Evolutionary conservation across 2,797 vertebrate genomes (phyloP).

Genomic region (Toxotes lorentzi): DNA sequence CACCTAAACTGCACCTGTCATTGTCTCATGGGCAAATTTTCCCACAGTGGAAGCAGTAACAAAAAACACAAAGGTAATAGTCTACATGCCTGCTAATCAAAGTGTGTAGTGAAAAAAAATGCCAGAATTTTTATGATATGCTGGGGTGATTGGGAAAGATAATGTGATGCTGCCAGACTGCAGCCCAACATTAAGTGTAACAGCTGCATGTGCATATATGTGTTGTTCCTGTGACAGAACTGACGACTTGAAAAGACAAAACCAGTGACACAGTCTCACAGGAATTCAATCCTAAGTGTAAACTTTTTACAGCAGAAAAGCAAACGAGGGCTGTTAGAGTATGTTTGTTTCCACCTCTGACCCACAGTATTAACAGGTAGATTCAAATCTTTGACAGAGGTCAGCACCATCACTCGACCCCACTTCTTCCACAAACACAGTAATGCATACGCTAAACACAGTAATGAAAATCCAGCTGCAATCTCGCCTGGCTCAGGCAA

Average conservation of each 20-base stretch:
- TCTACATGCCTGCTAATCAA: conserved; percentile 1
- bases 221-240: conserved; percentile 10
- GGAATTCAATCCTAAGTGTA: conserved; percentile 49
- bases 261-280: conserved; percentile 40
- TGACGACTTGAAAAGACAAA: conserved; percentile 39
- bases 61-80: not conserved
- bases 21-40: conserved; percentile 29
- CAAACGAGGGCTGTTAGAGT: not conserved
- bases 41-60: conserved; percentile 10
- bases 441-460: conserved; percentile 20
- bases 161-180: not conserved
- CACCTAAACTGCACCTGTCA: conserved; percentile 41
- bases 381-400: conserved; percentile 55
- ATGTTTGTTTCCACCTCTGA: conserved; percentile 55
- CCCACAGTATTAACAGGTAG: conserved; percentile 57
- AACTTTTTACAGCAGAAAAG: conserved; percentile 45
- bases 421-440: conserved; percentile 41
- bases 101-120: not conserved
- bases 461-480: conserved; percentile 59
- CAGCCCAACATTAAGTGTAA: not conserved
- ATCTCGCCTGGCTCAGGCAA: conserved; percentile 52
- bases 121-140: not conserved
- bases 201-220: not conserved
- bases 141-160: not conserved
- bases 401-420: conserved; percentile 56